These are phyloP conservation scores for Acanthis flammea DNA, from an alignment of 2,797 vertebrate genomes.

Conservation along the genomic window DNA sequence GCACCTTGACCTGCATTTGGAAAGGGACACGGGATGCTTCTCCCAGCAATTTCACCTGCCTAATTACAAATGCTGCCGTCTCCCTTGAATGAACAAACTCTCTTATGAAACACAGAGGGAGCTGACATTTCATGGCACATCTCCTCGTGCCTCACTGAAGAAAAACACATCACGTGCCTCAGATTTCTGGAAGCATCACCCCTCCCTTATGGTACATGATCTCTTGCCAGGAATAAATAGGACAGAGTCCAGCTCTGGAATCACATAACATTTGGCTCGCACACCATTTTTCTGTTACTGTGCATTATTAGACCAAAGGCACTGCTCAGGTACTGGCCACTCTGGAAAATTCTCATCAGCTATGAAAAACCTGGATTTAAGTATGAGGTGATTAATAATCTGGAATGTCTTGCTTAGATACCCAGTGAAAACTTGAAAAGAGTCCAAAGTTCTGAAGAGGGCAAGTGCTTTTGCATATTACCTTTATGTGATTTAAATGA, in stretches of 20 bases:
- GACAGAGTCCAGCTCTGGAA: slow-evolving; percentile 46
- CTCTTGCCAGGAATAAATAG: slow-evolving; percentile 56
- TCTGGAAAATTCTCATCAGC: not conserved
- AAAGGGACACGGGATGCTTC: not conserved
- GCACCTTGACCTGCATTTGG: not conserved
- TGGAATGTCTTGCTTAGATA: not conserved
- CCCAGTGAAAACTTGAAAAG: not conserved
- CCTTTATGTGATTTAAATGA: not conserved
- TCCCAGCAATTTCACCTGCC: not conserved
- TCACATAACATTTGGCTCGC: slow-evolving; percentile 5
- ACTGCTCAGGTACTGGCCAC: not conserved
- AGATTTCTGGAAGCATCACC: slow-evolving; percentile 45
- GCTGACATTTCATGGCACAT: slow-evolving; percentile 30
- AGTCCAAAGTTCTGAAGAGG: not conserved
- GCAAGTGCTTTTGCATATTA: not conserved
- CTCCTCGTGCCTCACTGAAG: not conserved
- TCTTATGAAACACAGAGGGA: not conserved
- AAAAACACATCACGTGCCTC: slow-evolving; percentile 41
- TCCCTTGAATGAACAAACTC: not conserved
- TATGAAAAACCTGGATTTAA: not conserved
- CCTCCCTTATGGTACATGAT: slow-evolving; percentile 29
- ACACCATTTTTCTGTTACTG: not conserved
- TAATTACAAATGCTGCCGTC: not conserved
- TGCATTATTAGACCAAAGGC: not conserved
- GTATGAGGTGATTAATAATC: not conserved